Evolutionary conservation across 2,888 invertebrate genomes (phyloP).

Genomic region (Timema podura): DNA sequence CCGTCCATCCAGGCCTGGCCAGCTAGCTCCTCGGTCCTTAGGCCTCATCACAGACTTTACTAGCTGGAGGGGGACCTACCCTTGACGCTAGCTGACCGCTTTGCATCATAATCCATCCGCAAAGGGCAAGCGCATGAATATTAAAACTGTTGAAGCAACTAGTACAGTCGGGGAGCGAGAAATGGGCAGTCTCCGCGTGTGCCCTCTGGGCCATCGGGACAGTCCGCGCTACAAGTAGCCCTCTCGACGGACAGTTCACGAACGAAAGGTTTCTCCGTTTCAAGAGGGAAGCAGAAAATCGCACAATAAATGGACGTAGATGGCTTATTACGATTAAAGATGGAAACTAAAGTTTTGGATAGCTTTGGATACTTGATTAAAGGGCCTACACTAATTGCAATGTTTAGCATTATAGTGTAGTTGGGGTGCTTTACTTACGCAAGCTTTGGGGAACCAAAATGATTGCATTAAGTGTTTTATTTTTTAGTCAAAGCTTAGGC

Average conservation of each 20-base stretch:
- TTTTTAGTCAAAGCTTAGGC: no score
- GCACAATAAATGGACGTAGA: not conserved
- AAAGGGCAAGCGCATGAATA: conserved; percentile 29
- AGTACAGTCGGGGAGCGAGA: conserved; percentile 12
- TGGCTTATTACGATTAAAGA: no score
- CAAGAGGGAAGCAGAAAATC: not conserved
- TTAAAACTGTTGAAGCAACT: conserved; percentile 27
- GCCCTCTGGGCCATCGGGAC: conserved; percentile 7
- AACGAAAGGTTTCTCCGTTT: not conserved
- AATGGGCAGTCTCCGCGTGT: not conserved
- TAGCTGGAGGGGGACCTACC: conserved; percentile 7
- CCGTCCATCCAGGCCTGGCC: not conserved
- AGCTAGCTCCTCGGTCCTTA: not conserved
- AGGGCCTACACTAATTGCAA: no score
- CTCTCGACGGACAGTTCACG: not conserved
- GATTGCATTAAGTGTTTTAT: no score
- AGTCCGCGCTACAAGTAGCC: not conserved
- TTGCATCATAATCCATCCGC: conserved; percentile 30
- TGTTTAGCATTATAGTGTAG: no score
- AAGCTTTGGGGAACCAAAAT: no score
- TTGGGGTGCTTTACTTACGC: no score
- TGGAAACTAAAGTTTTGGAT: no score
- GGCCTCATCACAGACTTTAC: conserved; percentile 11
- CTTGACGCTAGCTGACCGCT: conserved; percentile 26
- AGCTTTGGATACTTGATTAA: no score